phyloP scores from a whole-genome alignment of 2,113 vertebrate genomes.

The Eidolon helvum region DNA sequence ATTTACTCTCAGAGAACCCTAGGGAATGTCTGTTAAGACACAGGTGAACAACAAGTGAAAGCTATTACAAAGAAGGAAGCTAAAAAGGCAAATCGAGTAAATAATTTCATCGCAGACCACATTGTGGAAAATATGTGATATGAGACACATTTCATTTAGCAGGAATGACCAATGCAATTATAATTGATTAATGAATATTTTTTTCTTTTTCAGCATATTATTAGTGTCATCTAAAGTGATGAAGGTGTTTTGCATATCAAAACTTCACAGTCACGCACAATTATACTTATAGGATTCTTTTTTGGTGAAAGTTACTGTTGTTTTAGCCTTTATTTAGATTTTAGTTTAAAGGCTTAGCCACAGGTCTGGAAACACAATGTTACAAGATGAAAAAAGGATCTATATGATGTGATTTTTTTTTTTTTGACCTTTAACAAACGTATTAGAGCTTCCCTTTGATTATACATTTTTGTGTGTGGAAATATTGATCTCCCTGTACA shows the following conservation, averaged over 20 bases:
- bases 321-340: not conserved
- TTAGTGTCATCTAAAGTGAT: not conserved
- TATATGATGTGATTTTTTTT: not conserved
- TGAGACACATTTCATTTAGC: not conserved
- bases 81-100: not conserved
- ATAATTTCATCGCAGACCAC: not conserved
- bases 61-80: not conserved
- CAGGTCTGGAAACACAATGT: not conserved
- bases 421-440: not conserved
- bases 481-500: not conserved
- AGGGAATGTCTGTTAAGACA: slow-evolving; percentile 1
- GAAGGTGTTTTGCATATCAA: not conserved
- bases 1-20: not conserved
- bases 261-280: not conserved
- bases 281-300: not conserved
- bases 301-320: not conserved
- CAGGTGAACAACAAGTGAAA: slow-evolving; percentile 4
- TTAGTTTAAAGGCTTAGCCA: not conserved
- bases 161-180: not conserved
- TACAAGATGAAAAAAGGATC: not conserved
- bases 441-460: not conserved
- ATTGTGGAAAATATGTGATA: not conserved
- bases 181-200: not conserved
- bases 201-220: not conserved
- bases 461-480: not conserved